Evolutionary conservation across 2,797 vertebrate genomes (phyloP), one percentile per base, ranked within the genome.

Genomic region (Adrianichthys oophorus): DNA sequence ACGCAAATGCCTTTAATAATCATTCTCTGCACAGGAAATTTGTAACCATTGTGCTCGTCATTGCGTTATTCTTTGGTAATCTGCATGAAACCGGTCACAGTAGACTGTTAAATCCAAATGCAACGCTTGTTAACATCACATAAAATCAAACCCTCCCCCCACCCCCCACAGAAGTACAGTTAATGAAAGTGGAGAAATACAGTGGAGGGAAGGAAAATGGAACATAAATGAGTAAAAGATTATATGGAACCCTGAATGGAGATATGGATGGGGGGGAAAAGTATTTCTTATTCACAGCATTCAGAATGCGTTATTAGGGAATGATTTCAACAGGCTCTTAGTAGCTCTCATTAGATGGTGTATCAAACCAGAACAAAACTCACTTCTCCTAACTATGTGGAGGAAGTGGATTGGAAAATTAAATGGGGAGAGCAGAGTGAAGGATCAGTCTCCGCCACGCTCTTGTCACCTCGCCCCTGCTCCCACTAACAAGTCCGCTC

Each of bases 301-400:
- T 90, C 85, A 85, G 78, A 90, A 92, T 91, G 90, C 86, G 90
- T 92, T 92, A 92, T 92, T 90, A 93, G 84, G 86, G 90, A 90
- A 92, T 86, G 90, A 92, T 92, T 93, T 92, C 90, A 93, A 93
- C 92, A 92, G 90, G 89, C 90, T 92, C 90, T 93, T 92, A 92
- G 92, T 92, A 89, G 85, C 90, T 92, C 92, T 93, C 90, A 93
- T 93, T 93, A 93, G 90, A 91, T 91, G 89, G 92, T 91, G 91
- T 92, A 93, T 92, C 92, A 93, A 93, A 92, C 92, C 92, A 93
- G 92, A 93, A 93, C 92, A 93, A 92, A 93, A 93, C 90, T 92
- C 90, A 90, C 92, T 91, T 92, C 90, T 91, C 83, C 90, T 89
- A 91, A 93, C 91, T 91, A 89, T 90, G 88, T 87, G 91, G 87